Conservation (phyloP, 2,888 invertebrate genomes). For the Pomacea canaliculata region DNA sequence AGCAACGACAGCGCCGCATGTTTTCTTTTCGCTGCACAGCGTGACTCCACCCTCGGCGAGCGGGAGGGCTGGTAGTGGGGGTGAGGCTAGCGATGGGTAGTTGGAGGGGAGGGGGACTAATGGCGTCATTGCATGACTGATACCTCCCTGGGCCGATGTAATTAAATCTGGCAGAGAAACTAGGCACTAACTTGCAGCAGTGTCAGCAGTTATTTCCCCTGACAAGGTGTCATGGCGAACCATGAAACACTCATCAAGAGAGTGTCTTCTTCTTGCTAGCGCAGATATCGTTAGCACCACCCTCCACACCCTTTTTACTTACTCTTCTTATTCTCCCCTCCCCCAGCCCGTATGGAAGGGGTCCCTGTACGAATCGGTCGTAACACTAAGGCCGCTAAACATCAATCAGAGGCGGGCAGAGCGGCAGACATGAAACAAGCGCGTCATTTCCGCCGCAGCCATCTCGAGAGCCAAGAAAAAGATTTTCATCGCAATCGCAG, state of each 20-base stretch:
- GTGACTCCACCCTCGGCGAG: not conserved
- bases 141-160: not conserved
- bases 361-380: too few species aligned
- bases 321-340: too few species aligned
- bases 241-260: conserved; percentile 3
- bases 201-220: conserved; percentile 1
- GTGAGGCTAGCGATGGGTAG: not conserved
- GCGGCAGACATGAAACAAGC: too few species aligned
- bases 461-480: too few species aligned
- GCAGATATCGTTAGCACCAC: too few species aligned
- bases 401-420: too few species aligned
- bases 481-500: too few species aligned
- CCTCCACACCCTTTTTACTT: too few species aligned
- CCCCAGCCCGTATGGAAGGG: too few species aligned
- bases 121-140: conserved; percentile 4
- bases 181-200: not conserved
- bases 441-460: too few species aligned
- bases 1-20: not conserved
- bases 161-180: conserved; percentile 12
- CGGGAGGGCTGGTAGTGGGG: not conserved
- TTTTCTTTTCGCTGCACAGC: conserved; percentile 1
- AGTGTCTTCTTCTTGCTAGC: too few species aligned
- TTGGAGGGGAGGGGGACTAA: not conserved
- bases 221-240: conserved; percentile 9
- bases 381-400: too few species aligned